A percentile compares a stretch with the other conserved stretches of the same genome.
phyloP scores from a whole-genome alignment of 2,888 invertebrate species.

The Drosophila affinis region DNA sequence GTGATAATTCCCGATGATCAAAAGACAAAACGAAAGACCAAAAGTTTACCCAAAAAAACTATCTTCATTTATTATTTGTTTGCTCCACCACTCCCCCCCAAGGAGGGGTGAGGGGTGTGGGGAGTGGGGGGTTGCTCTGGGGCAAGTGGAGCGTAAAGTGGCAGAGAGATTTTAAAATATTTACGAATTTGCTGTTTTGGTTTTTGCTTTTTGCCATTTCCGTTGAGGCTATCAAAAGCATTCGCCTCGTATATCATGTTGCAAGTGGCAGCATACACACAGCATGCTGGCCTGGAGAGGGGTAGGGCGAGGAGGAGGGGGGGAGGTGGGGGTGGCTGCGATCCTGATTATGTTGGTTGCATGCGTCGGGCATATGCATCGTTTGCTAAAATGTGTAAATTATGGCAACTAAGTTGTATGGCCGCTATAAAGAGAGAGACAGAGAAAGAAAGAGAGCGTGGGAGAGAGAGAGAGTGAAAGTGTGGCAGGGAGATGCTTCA shows the following conservation, averaged over 20 bases:
- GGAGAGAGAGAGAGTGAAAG: too few species aligned
- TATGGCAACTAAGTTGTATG: too few species aligned
- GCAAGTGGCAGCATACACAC: conserved; percentile 18
- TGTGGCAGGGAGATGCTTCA: not conserved
- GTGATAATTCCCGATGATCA: conserved; percentile 37
- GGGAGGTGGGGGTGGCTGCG: not conserved
- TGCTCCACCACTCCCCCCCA: not conserved
- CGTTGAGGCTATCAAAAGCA: conserved; percentile 66
- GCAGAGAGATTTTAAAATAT: conserved; percentile 48
- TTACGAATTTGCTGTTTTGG: conserved; percentile 54
- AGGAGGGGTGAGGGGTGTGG: not conserved
- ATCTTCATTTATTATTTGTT: conserved; percentile 33
- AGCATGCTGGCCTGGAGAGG: not conserved
- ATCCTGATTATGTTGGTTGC: conserved; percentile 57
- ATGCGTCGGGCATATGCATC: conserved; percentile 45
- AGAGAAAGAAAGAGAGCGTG: too few species aligned
- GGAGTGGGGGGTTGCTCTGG: not conserved
- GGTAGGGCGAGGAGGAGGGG: not conserved
- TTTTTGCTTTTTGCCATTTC: conserved; percentile 59
- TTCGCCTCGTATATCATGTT: conserved; percentile 41
- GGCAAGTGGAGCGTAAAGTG: not conserved
- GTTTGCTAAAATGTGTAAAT: too few species aligned
- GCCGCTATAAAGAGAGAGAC: too few species aligned
- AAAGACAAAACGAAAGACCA: conserved; percentile 25
- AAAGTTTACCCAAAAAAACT: conserved; percentile 5